Evolutionary conservation across 2,113 vertebrate genomes (phyloP).

Genomic region (Leucosticte australis): DNA sequence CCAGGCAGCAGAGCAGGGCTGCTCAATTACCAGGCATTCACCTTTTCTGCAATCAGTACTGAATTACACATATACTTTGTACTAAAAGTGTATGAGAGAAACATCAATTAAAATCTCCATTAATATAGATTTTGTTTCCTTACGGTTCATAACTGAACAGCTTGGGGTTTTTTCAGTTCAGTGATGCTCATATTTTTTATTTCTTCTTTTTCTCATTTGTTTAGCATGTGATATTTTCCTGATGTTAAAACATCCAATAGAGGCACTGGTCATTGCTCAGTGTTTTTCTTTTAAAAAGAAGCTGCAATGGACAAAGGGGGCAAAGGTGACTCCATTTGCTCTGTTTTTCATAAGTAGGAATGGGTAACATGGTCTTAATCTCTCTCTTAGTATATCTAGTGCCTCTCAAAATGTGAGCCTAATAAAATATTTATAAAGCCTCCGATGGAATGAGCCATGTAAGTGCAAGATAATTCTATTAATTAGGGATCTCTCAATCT

Average conservation of each 20-base stretch:
- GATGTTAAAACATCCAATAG: not conserved
- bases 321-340: not conserved
- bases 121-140: not conserved
- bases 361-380: not conserved
- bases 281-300: not conserved
- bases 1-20: not conserved
- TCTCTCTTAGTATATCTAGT: not conserved
- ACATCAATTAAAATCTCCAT: not conserved
- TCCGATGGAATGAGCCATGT: slow-evolving; percentile 9
- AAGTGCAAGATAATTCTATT: slow-evolving; percentile 60
- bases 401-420: slow-evolving; percentile 31
- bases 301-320: not conserved
- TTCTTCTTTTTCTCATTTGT: not conserved
- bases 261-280: not conserved
- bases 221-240: not conserved
- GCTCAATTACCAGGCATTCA: not conserved
- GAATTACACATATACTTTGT: not conserved
- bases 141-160: not conserved
- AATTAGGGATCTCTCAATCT: slow-evolving; percentile 52
- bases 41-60: not conserved
- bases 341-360: not conserved
- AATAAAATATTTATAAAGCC: slow-evolving; percentile 58
- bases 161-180: not conserved
- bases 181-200: rapidly evolving
- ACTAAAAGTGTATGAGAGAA: not conserved